phyloP scores from a whole-genome alignment of 2,113 vertebrate species.

The Corapipo altera region DNA sequence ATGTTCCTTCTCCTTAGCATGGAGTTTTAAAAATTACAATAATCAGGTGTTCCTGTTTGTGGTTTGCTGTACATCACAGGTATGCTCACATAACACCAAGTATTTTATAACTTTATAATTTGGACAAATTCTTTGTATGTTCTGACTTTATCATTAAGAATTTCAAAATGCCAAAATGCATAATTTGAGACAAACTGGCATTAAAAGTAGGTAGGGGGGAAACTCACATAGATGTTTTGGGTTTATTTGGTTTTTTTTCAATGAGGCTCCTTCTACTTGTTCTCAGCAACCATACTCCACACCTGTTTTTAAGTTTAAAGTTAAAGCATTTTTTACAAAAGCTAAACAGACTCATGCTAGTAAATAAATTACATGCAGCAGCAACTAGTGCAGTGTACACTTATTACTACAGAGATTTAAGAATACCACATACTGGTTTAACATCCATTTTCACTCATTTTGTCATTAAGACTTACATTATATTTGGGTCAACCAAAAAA shows the following conservation, averaged over 20 bases:
- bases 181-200: not conserved
- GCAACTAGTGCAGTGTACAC: conserved; percentile 27
- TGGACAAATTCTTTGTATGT: not conserved
- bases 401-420: conserved; percentile 39
- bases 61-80: not conserved
- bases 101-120: not conserved
- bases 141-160: not conserved
- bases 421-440: conserved; percentile 51
- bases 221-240: not conserved
- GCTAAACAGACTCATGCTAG: conserved; percentile 33
- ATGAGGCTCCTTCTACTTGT: not conserved
- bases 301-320: conserved; percentile 27
- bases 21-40: not conserved
- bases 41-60: not conserved
- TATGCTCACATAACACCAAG: not conserved
- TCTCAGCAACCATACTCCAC: conserved; percentile 2
- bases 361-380: conserved; percentile 47
- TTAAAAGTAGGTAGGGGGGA: not conserved
- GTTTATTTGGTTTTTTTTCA: not conserved
- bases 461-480: conserved; percentile 88
- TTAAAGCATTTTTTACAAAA: conserved; percentile 30
- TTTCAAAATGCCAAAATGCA: not conserved
- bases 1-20: not conserved
- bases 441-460: conserved; percentile 70
- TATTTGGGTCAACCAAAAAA: conserved; percentile 84